Percentiles rank a stretch among this genome's conserved stretches.
phyloP scores from a whole-genome alignment of 2,113 vertebrate species.

The Mormyrus iriodes region DNA sequence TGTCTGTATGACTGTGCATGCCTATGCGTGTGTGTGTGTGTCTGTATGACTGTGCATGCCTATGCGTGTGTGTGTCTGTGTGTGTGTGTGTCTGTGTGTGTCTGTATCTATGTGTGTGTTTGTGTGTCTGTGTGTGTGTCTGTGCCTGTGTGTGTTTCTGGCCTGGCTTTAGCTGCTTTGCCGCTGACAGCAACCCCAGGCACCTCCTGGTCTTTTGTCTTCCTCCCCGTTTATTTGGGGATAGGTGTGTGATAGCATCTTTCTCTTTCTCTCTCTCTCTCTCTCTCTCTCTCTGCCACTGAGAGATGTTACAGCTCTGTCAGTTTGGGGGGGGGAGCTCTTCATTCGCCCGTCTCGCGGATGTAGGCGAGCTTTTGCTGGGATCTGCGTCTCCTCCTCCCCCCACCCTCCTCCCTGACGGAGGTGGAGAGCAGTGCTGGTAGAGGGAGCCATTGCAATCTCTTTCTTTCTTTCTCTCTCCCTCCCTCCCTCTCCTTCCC shows the following conservation, averaged over 20 bases:
- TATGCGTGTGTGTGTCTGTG: too few relatives aligned
- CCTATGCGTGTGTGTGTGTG: too few relatives aligned
- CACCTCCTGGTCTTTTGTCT: not conserved
- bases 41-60: too few relatives aligned
- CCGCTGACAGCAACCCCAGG: not conserved
- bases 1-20: too few relatives aligned
- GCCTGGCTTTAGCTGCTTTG: not conserved
- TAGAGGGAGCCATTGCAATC: slow-evolving; percentile 21
- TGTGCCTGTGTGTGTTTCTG: not conserved
- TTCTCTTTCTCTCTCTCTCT: not conserved
- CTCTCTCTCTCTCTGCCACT: not conserved
- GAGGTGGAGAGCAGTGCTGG: slow-evolving; percentile 14
- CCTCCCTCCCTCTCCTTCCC: not conserved
- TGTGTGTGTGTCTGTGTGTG: too few relatives aligned
- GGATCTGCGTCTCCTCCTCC: slow-evolving; percentile 14
- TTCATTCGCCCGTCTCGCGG: not conserved
- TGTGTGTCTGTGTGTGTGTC: too few relatives aligned
- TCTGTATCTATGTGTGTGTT: too few relatives aligned
- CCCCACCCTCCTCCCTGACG: not conserved
- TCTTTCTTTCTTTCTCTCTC: not conserved
- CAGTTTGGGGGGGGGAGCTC: not conserved
- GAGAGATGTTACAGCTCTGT: slow-evolving; percentile 7
- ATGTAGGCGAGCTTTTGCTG: not conserved
- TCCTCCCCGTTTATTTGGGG: not conserved
- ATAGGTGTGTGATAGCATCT: not conserved